Base-by-base conservation (phyloP, 2,888 invertebrate species). In the Cepaea hortensis region DNA sequence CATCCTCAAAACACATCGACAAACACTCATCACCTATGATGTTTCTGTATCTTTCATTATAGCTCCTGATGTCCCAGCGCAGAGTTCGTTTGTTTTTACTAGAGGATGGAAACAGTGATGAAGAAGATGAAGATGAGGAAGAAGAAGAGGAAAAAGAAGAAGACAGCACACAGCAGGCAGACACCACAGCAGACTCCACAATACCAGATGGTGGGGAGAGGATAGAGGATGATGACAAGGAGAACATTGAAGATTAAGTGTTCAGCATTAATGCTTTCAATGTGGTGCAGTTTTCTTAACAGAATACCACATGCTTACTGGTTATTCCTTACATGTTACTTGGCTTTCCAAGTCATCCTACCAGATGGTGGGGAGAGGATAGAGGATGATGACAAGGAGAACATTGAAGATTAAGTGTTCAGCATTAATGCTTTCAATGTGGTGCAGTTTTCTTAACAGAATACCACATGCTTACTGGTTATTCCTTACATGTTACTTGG, bases 41-140 rank as follows among this genome's bases (percentile, higher is more conserved):
- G 18, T 73, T 73, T 35, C 23, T 23, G 6, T 7, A 23, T 23
- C 6, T 73, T 73, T 23, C 46, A 3, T 62, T n/a, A 20, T 76
- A 87, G 87, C 80, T 87, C 2, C 73, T 87, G 55, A 68, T 46
- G 75, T 83, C 83, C 18, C 83, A 80, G 75, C 84, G 87, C 18
- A 55, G 87, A 62, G 84, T 87, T 62, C 87, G 87, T 23, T 62
- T 87, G 23, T 87, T 84, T n/a, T 72, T 87, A n/a, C 75, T 87
- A 62, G 87, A 87, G 20, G 87, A 87, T 11, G 84, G 87, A 15
- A 84, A 84, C 11, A 84, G 84, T 20, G 82, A 87, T 61, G 87
- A 87, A 18, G 87, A 87, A n/a, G 86, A 86, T 0, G 86, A 86
- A 20, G 87, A 87, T 61, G 86, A 86, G 20, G 85, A 85, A 20